phyloP scores from a whole-genome alignment of 2,797 vertebrate species.

The Hozukius guyotensis region DNA sequence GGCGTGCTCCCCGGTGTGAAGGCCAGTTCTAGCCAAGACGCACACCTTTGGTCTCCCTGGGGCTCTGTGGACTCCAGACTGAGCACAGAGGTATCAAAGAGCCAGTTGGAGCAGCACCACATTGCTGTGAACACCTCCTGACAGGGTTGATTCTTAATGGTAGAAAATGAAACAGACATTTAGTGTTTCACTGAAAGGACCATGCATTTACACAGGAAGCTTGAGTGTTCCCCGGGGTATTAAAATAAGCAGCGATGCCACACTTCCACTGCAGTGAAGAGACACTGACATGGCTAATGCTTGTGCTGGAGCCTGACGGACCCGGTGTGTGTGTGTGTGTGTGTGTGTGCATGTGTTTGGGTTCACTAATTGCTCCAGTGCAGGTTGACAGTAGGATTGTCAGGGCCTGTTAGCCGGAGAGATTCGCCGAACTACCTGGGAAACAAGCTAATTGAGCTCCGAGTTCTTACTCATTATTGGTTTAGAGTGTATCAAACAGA shows the following conservation, averaged over 20 bases:
- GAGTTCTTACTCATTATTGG: slow-evolving; percentile 64
- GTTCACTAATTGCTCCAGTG: slow-evolving; percentile 69
- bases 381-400: slow-evolving; percentile 74
- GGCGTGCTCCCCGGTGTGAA: background rate
- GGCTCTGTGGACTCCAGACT: slow-evolving; percentile 4
- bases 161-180: slow-evolving; percentile 16
- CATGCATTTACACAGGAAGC: slow-evolving; percentile 31
- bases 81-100: slow-evolving; percentile 10
- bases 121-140: slow-evolving; percentile 19
- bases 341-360: slow-evolving; percentile 46
- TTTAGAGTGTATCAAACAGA: slow-evolving; percentile 48
- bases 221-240: slow-evolving; percentile 38
- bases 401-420: slow-evolving; percentile 62
- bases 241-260: slow-evolving; percentile 49
- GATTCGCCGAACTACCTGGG: slow-evolving; percentile 59
- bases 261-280: slow-evolving; percentile 42
- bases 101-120: background rate
- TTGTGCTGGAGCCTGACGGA: slow-evolving; percentile 49
- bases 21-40: background rate
- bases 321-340: slow-evolving; percentile 18
- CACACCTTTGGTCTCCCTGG: slow-evolving; percentile 32
- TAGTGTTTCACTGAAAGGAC: slow-evolving; percentile 22
- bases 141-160: slow-evolving; percentile 30
- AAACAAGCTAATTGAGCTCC: slow-evolving; percentile 77
- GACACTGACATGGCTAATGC: slow-evolving; percentile 58